Conservation (phyloP, 2,797 vertebrate species). For the Podarcis lilfordi region DNA sequence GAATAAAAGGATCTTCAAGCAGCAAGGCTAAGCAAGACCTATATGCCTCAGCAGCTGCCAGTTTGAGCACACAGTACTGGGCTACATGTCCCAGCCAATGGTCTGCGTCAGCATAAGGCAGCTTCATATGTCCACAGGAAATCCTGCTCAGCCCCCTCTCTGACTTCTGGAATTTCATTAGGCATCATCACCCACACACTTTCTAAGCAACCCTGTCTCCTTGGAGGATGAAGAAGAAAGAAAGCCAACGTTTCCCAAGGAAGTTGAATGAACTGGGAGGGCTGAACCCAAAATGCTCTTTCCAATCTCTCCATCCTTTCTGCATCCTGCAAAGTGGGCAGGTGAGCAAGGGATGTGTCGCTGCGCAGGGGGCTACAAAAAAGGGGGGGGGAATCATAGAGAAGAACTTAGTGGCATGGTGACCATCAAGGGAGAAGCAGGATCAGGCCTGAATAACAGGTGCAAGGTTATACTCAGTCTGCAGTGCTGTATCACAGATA, state of each 20-base stretch:
- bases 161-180: not conserved
- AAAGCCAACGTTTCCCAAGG: not conserved
- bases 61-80: not conserved
- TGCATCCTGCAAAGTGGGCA: not conserved
- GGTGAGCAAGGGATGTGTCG: accelerated
- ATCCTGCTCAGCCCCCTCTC: not conserved
- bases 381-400: no score
- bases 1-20: not conserved
- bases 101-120: not conserved
- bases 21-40: not conserved
- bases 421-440: no score
- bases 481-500: no score
- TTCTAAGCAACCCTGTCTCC: not conserved
- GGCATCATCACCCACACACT: not conserved
- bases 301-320: not conserved
- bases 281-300: not conserved
- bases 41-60: not conserved
- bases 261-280: not conserved
- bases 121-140: not conserved
- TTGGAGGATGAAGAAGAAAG: not conserved
- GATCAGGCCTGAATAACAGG: no score
- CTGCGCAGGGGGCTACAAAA: not conserved
- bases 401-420: no score
- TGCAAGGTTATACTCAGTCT: no score
- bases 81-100: not conserved